Conservation (phyloP, 2,888 invertebrate genomes). For the Scaeva pyrastri region DNA sequence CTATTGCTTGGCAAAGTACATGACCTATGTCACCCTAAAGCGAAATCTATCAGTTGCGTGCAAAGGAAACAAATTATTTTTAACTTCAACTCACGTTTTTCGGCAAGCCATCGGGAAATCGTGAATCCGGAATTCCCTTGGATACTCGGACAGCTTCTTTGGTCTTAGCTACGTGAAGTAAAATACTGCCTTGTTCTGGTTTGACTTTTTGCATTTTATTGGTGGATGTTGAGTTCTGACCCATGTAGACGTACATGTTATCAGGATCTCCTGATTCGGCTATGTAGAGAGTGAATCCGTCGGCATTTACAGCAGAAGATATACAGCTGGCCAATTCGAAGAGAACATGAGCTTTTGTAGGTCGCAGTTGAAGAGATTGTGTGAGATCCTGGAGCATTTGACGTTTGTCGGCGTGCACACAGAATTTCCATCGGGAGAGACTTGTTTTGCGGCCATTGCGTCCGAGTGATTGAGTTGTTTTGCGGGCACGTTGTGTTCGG, state of each 20-base stretch:
- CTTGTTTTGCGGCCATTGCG: conserved; percentile 85
- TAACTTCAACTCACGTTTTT: conserved; percentile 79
- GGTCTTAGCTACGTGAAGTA: conserved; percentile 84
- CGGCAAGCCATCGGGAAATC: conserved; percentile 85
- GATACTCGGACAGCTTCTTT: conserved; percentile 84
- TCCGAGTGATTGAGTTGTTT: conserved; percentile 77
- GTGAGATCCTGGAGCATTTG: conserved; percentile 87
- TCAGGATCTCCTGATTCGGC: conserved; percentile 84
- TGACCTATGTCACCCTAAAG: conserved; percentile 83
- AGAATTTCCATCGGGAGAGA: conserved; percentile 86
- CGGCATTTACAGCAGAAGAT: conserved; percentile 87
- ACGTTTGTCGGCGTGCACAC: conserved; percentile 87
- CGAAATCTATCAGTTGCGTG: conserved; percentile 3
- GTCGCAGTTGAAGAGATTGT: conserved; percentile 86
- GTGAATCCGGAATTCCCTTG: conserved; percentile 83
- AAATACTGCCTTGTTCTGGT: conserved; percentile 76
- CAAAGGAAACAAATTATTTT: background rate
- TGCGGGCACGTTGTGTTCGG: conserved; percentile 85
- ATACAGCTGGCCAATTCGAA: conserved; percentile 89
- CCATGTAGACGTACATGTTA: conserved; percentile 82
- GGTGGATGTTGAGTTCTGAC: conserved; percentile 79
- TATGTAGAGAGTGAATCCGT: conserved; percentile 87
- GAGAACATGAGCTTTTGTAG: conserved; percentile 87
- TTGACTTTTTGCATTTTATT: conserved; percentile 79
- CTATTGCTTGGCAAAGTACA: conserved; percentile 87